Evolutionary conservation across 2,113 vertebrate species (phyloP).

Genomic region (Lonchura striata): DNA sequence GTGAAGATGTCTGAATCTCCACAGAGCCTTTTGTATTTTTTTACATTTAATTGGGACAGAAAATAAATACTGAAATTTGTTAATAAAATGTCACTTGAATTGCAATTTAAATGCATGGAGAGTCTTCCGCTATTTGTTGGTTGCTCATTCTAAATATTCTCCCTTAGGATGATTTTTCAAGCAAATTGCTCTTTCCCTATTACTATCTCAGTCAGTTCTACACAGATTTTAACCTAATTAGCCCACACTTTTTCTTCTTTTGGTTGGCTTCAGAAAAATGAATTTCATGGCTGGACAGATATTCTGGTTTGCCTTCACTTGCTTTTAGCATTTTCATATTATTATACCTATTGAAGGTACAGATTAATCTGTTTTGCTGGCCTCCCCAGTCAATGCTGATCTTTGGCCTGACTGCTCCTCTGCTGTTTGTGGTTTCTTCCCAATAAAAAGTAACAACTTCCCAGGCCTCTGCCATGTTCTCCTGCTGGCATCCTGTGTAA

Average conservation of each 20-base stretch:
- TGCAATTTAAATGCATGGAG: not conserved
- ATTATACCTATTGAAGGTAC: not conserved
- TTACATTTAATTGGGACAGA: not conserved
- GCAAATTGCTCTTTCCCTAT: not conserved
- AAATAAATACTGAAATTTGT: not conserved
- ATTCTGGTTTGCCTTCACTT: not conserved
- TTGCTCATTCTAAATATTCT: not conserved
- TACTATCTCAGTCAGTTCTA: not conserved
- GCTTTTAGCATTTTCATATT: not conserved
- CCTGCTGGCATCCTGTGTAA: not conserved
- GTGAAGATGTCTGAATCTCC: not conserved
- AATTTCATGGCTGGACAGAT: not conserved
- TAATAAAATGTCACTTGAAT: not conserved
- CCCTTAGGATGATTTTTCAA: not conserved
- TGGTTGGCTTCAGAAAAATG: not conserved
- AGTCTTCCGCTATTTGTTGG: not conserved
- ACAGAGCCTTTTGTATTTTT: not conserved
- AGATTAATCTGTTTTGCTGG: not conserved
- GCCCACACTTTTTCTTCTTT: not conserved
- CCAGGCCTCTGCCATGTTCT: not conserved
- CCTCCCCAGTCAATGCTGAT: not conserved
- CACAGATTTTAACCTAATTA: not conserved
- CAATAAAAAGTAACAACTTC: not conserved
- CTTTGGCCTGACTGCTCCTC: not conserved
- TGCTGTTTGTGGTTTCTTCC: not conserved